Percentiles rank a stretch among this genome's conserved stretches.
Conservation (phyloP, 2,113 vertebrate genomes). For the Ondatra zibethicus region DNA sequence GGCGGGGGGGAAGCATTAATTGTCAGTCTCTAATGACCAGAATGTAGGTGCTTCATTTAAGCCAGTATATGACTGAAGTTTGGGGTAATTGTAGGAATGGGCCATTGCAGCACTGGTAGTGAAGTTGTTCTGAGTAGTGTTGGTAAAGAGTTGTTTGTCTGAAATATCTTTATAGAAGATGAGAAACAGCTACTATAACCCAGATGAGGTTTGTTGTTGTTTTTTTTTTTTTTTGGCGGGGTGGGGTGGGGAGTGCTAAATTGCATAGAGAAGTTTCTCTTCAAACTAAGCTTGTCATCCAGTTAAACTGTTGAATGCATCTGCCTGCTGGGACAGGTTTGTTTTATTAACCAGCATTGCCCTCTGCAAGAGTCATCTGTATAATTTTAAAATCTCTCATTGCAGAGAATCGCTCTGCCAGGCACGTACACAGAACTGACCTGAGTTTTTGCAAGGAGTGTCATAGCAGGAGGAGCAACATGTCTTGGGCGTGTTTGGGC, state of each 20-base stretch:
- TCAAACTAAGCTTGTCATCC: constrained; percentile 62
- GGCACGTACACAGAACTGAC: constrained; percentile 54
- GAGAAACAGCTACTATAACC: constrained; percentile 38
- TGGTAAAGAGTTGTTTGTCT: constrained; percentile 38
- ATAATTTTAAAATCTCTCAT: constrained; percentile 58
- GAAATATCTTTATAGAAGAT: constrained; percentile 53
- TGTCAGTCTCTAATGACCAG: not conserved
- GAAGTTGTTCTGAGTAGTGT: not conserved
- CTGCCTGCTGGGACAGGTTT: constrained; percentile 71
- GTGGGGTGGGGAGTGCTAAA: not conserved
- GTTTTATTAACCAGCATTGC: constrained; percentile 64
- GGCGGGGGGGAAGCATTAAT: not conserved
- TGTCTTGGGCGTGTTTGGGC: constrained; percentile 72
- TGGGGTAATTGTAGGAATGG: not conserved
- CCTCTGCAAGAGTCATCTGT: constrained; percentile 7
- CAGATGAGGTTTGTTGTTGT: too few species aligned
- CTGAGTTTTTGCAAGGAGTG: constrained; percentile 66
- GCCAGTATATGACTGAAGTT: not conserved
- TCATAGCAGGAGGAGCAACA: constrained; percentile 42
- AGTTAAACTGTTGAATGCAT: constrained; percentile 63
- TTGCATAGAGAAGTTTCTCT: constrained; percentile 58
- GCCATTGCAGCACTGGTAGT: not conserved
- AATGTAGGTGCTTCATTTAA: constrained; percentile 43
- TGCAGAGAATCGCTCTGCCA: constrained; percentile 59
- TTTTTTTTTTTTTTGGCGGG: not conserved